Evolutionary conservation across 2,888 invertebrate genomes (phyloP), one percentile per base, ranked within the genome.

Genomic region (Sepioteuthis lessoniana): DNA sequence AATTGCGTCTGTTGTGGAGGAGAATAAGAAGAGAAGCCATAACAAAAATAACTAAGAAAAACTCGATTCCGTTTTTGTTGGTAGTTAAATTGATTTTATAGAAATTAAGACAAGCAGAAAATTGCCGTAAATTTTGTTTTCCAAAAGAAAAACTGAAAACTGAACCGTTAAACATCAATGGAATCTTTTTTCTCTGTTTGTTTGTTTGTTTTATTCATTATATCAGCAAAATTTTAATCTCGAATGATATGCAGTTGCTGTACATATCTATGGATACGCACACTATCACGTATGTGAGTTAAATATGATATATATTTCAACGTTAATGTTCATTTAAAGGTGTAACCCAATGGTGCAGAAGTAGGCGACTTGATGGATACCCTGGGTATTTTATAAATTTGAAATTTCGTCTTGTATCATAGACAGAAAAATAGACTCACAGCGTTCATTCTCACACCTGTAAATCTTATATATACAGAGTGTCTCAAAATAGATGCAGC

Each of bases 11-110:
- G 31, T n/a, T n/a, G 31, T 76, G 31, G 16, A 35, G 10, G 76
- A 55, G 55, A 55, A 55, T 25, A 55, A 55, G n/a, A 76, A 35
- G n/a, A 76, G 4, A n/a, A 76, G 76, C 76, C 4, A 76, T 35
- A 76, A 10, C n/a, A 76, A 76, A 76, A 76, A 76, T 76, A n/a
- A n/a, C 31, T 7, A 31, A 60, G 19, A 76, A 76, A 76, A 35
- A 35, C n/a, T n/a, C n/a, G 76, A 13, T n/a, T 76, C n/a, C 35
- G 13, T n/a, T 76, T 76, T 76, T 35, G n/a, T 76, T 76, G 76
- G 31, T 76, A n/a, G 76, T 76, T 76, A 76, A 76, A 76, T 76
- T 76, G 76, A 35, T 76, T 60, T 76, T 76, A 76, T 76, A 76
- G n/a, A 76, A 76, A 76, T 76, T 76, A 76, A 76, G 76, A 76